phyloP scores from a whole-genome alignment of 2,113 vertebrate genomes.

The Candoia aspera region DNA sequence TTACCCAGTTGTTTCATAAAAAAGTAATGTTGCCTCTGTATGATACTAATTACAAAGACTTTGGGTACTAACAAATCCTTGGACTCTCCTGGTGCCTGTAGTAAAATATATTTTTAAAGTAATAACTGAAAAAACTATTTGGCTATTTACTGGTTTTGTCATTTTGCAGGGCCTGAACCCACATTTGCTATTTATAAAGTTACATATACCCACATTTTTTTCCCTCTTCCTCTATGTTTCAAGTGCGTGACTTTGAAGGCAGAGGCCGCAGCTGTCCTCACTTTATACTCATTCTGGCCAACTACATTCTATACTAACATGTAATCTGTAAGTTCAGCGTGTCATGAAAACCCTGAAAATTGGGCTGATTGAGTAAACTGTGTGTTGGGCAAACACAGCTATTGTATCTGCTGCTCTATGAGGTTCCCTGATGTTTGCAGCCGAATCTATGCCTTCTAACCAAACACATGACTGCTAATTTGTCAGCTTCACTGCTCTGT shows the following conservation, averaged over 20 bases:
- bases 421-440: background rate
- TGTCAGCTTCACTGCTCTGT: background rate
- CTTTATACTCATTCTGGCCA: background rate
- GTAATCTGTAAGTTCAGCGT: background rate
- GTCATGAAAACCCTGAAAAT: background rate
- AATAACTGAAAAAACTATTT: background rate
- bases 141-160: background rate
- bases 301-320: background rate
- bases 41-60: background rate
- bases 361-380: background rate
- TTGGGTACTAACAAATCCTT: background rate
- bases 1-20: background rate
- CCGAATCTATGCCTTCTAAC: background rate
- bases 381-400: background rate
- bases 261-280: too few species aligned
- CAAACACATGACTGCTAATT: background rate
- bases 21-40: background rate
- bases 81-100: background rate
- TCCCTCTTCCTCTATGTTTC: background rate
- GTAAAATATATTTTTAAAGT: background rate
- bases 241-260: background rate
- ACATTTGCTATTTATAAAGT: background rate
- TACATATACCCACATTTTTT: too few species aligned
- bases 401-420: background rate
- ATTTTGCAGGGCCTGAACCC: background rate